Base-by-base conservation (phyloP, 2,113 vertebrate genomes). In the Syngnathus floridae region DNA sequence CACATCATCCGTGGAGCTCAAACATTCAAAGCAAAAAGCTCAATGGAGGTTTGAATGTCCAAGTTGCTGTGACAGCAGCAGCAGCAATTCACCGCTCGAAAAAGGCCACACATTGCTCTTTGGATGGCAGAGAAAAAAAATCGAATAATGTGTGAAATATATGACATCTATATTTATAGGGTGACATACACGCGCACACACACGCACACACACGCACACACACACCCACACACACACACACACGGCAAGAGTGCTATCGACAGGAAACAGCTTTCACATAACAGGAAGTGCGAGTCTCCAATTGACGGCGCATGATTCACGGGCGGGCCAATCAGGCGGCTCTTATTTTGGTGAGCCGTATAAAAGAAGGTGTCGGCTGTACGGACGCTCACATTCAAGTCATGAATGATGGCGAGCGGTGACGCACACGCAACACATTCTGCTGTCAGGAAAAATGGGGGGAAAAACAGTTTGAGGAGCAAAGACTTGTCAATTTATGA, bases 211-310 rank as follows among this genome's bases (percentile, higher is more conserved):
- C 19, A 62, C 48, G 7, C 14, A 31, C 41, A 49, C 62, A 41
- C 40, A 41, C 40, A 41, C 40, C 9, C 40, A 41, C 40, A 41
- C 31, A 17, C 40, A 62, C 2, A 40, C 54, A 49, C 56, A 67
- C 54, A 76, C 48, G 17, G 7, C 8, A 41, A 41, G 9, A 41
- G 21, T 22, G 66, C 90, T 94, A 96, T 95, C 94, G 75, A 91
- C 93, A 96, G 94, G 94, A 96, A 95, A 93, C 94, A 95, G 93
- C 93, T 96, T 94, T 91, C 76, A 76, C 90, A 80, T 90, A 85
- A 87, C 92, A 93, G 94, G 94, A 96, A 95, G 91, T 88, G 35
- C 65, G 85, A 74, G 86, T 89, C 83, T 88, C 87, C 89, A 86
- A 90, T 89, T 91, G 92, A 90, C 78, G 78, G 77, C 57, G 77